Conservation (phyloP, 2,797 vertebrate species). For the Pseudopleuronectes americanus region DNA sequence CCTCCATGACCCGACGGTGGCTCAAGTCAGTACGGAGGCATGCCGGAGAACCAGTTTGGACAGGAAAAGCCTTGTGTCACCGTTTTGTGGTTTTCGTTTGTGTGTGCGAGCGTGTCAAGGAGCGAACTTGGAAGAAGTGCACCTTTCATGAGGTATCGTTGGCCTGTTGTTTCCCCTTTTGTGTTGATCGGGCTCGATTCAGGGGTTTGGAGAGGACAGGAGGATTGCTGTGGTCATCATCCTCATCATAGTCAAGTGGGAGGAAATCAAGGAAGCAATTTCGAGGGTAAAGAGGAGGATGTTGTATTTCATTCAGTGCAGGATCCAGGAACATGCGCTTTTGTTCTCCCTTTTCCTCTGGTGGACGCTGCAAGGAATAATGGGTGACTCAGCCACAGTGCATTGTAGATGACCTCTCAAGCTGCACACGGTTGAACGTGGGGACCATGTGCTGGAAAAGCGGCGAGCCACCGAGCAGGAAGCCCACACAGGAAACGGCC, state of each 20-base stretch:
- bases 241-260: constrained; percentile 27
- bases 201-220: neutral
- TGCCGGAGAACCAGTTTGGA: constrained; percentile 72
- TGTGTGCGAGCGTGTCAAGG: constrained; percentile 13
- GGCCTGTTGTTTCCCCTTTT: neutral
- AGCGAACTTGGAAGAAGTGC: constrained; percentile 6
- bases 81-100: neutral
- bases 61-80: constrained; percentile 1
- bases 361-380: constrained; percentile 48
- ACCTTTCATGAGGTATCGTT: neutral
- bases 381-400: constrained; percentile 60
- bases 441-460: constrained; percentile 68
- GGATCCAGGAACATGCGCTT: constrained; percentile 64
- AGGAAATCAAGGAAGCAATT: constrained; percentile 66
- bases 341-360: constrained; percentile 67
- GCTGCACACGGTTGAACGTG: constrained; percentile 67
- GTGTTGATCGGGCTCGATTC: neutral
- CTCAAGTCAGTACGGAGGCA: constrained; percentile 50
- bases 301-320: constrained; percentile 66
- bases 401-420: constrained; percentile 74
- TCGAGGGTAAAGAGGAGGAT: constrained; percentile 55
- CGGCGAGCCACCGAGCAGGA: constrained; percentile 72
- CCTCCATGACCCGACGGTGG: neutral
- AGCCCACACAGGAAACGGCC: constrained; percentile 78
- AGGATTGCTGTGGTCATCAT: neutral